A percentile compares a stretch with the other conserved stretches of the same genome.
Conservation (phyloP, 2,888 invertebrate species). For the Drosophila vallismaia region DNA sequence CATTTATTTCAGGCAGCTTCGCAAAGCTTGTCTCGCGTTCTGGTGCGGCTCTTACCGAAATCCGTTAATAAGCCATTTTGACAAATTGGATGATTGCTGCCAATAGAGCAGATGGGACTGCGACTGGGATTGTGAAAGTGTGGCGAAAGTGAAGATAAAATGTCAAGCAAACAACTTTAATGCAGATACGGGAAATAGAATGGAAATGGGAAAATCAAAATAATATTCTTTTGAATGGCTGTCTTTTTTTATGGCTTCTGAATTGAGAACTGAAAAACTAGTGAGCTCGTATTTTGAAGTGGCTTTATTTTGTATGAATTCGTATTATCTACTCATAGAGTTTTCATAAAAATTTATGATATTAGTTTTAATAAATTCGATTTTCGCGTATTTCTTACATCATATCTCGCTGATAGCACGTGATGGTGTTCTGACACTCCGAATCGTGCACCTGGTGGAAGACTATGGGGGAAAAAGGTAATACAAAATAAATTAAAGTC, state of each 20-base stretch:
- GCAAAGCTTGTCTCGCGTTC: conserved; percentile 34
- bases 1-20: conserved; percentile 50
- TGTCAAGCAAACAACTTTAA: conserved; percentile 16
- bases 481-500: conserved; percentile 3
- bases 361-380: neutral
- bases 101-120: conserved; percentile 27
- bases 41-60: conserved; percentile 62
- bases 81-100: conserved; percentile 75
- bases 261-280: too few species aligned
- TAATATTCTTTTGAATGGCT: neutral
- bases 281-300: too few species aligned
- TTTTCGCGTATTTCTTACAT: conserved; percentile 17
- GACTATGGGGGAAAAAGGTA: conserved; percentile 36
- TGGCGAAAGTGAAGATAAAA: conserved; percentile 45
- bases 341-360: neutral
- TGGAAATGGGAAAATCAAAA: neutral
- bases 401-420: conserved; percentile 61
- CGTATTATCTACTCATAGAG: neutral
- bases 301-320: neutral
- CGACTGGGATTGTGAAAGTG: conserved; percentile 30
- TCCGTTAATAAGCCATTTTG: conserved; percentile 78
- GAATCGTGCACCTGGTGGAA: conserved; percentile 67
- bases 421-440: conserved; percentile 57
- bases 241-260: too few species aligned
- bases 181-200: conserved; percentile 4